Evolutionary conservation across 2,888 invertebrate genomes (phyloP).

Genomic region (Panzeria rudis): DNA sequence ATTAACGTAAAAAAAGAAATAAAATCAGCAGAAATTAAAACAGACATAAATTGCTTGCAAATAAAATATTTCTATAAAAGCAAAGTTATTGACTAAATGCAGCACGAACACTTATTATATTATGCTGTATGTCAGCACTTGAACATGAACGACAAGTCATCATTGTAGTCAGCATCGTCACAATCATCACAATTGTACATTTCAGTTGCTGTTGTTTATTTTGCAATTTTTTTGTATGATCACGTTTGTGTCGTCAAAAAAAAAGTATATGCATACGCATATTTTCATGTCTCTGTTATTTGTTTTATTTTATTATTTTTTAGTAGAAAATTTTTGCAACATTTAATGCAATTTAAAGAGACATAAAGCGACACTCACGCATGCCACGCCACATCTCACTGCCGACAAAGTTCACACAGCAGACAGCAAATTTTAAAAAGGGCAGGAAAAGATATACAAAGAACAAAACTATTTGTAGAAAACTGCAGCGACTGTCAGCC

Average conservation of each 20-base stretch:
- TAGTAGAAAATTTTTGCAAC: conserved; percentile 57
- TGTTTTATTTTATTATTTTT: conserved; percentile 22
- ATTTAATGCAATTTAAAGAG: conserved; percentile 56
- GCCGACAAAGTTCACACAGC: conserved; percentile 44
- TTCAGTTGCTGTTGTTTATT: background rate
- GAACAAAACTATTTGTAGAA: conserved; percentile 21
- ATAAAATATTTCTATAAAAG: background rate
- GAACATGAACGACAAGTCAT: conserved; percentile 49
- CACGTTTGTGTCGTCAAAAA: conserved; percentile 35
- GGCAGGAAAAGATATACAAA: background rate
- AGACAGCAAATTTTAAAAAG: background rate
- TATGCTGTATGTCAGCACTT: conserved; percentile 29
- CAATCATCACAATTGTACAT: conserved; percentile 32
- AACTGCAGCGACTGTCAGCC: conserved; percentile 4
- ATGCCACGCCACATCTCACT: conserved; percentile 40
- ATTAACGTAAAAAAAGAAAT: background rate
- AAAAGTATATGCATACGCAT: conserved; percentile 55
- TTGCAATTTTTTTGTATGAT: conserved; percentile 35
- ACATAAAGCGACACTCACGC: conserved; percentile 64
- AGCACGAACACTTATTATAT: conserved; percentile 8
- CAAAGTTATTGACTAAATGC: conserved; percentile 37
- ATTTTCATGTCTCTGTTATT: conserved; percentile 44
- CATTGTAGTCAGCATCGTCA: conserved; percentile 55
- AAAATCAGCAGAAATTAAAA: conserved; percentile 11
- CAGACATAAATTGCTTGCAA: conserved; percentile 24